phyloP scores from a whole-genome alignment of 2,113 vertebrate genomes.

The Notarius lentiginosus region DNA sequence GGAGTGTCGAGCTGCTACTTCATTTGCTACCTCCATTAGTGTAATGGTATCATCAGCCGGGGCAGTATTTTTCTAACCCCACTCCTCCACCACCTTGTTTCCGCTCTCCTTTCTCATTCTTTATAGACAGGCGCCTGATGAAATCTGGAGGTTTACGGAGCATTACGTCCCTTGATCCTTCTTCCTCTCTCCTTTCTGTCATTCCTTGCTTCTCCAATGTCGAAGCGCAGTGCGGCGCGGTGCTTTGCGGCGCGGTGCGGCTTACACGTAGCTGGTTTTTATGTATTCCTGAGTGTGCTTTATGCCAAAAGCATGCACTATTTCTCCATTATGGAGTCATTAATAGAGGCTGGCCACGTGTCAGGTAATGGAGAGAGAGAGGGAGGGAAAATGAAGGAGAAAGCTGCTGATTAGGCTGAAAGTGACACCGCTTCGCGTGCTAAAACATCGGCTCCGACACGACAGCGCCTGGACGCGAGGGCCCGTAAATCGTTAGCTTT shows the following conservation, averaged over 20 bases:
- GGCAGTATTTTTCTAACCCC: slow-evolving; percentile 77
- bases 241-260: slow-evolving; percentile 47
- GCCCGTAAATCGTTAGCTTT: slow-evolving; percentile 74
- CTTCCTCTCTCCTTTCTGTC: slow-evolving; percentile 51
- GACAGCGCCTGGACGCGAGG: slow-evolving; percentile 79
- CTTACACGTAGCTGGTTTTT: slow-evolving; percentile 68
- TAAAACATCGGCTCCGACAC: slow-evolving; percentile 79
- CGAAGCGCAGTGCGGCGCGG: neutral
- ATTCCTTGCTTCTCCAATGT: slow-evolving; percentile 58
- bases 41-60: slow-evolving; percentile 95
- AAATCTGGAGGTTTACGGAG: slow-evolving; percentile 74
- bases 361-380: slow-evolving; percentile 73
- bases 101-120: slow-evolving; percentile 34
- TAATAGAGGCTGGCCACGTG: slow-evolving; percentile 78
- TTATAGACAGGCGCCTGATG: slow-evolving; percentile 82
- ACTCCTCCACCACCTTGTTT: slow-evolving; percentile 37
- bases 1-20: slow-evolving; percentile 92
- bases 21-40: slow-evolving; percentile 96
- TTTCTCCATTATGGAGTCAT: slow-evolving; percentile 88
- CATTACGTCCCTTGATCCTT: slow-evolving; percentile 58
- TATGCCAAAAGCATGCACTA: slow-evolving; percentile 77
- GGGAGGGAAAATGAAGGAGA: slow-evolving; percentile 69
- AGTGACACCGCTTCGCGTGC: slow-evolving; percentile 72
- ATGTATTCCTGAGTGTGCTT: slow-evolving; percentile 75
- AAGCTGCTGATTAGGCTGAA: slow-evolving; percentile 85